Base-by-base conservation (phyloP, 2,888 invertebrate species). In the Autographa gamma region DNA sequence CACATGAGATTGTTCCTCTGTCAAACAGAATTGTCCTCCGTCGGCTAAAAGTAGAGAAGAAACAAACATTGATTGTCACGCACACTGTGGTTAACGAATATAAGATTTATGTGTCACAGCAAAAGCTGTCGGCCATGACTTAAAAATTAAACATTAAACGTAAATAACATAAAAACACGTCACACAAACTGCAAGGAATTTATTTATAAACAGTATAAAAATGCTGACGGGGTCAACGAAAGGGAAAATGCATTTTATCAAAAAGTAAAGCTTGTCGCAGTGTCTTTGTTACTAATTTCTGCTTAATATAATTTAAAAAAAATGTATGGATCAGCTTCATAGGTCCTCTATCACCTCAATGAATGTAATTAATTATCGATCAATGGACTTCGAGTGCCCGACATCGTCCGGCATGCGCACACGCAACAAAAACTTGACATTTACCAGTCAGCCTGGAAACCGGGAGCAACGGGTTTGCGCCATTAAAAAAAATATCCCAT, bases 351-450 rank as follows among this genome's bases (percentile, higher is more conserved):
- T 11, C 18, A 64, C 11, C 48, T 63, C 76, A 76, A 75, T 75
- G 76, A 74, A 75, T 65, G 65, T 74, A 75, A 80, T 80, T 41
- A 65, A 76, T 71, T 58, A 71, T 9, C 60, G 64, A 38, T 79
- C 60, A 79, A 79, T 76, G 75, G 43, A 54, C 34, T 7, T 32
- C 38, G 60, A 19, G 41, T 54, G 43, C 66, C 38, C 41, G 38
- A 43, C 54, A 76, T 18, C 71, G 71, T 77, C 65, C 54, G 58
- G 52, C 65, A 67, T 62, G 65, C 77, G 64, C 61, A 38, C 32
- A 34, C 66, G 58, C 58, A 60, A 74, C 69, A 83, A 71, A 83
- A 76, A 73, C 41, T 67, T 77, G 72, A 60, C 70, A 78, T 73
- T 78, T 68, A 14, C 63, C 77, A 74, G 78, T 71, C 66, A 48